Evolutionary conservation across 2,113 vertebrate genomes (phyloP).

Genomic region (Okapia johnstoni): DNA sequence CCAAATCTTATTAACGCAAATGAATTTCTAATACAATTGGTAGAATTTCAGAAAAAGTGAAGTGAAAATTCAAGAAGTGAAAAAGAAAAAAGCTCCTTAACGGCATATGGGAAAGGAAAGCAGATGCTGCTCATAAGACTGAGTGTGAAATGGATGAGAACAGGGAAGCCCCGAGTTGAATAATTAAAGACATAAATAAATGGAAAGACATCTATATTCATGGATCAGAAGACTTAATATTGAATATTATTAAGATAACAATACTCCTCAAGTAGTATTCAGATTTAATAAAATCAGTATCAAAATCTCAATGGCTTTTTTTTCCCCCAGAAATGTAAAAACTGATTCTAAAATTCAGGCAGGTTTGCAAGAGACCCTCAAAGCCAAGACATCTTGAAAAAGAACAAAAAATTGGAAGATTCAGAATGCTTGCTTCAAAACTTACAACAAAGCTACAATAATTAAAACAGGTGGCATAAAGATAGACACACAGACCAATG

Average conservation of each 20-base stretch:
- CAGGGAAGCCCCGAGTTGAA: background rate
- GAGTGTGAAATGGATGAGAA: background rate
- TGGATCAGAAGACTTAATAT: background rate
- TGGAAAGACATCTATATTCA: background rate
- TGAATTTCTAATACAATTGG: conserved; percentile 14
- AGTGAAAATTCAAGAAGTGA: background rate
- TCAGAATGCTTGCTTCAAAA: background rate
- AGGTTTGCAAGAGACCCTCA: background rate
- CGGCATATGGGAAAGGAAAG: background rate
- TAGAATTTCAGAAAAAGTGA: background rate
- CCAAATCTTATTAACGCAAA: background rate
- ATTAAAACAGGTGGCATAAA: background rate
- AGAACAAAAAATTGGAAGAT: background rate
- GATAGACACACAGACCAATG: background rate
- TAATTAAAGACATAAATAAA: background rate
- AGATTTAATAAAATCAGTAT: background rate
- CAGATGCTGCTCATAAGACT: background rate
- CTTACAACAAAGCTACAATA: background rate
- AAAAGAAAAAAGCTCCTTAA: background rate
- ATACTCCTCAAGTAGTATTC: background rate
- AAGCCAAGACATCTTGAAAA: background rate
- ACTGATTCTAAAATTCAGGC: background rate
- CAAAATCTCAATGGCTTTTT: background rate
- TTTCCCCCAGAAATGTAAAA: background rate
- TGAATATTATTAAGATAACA: background rate